These are phyloP conservation scores for Artemia franciscana DNA, from an alignment of 1,140 invertebrate genomes.

Conservation along the genomic window DNA sequence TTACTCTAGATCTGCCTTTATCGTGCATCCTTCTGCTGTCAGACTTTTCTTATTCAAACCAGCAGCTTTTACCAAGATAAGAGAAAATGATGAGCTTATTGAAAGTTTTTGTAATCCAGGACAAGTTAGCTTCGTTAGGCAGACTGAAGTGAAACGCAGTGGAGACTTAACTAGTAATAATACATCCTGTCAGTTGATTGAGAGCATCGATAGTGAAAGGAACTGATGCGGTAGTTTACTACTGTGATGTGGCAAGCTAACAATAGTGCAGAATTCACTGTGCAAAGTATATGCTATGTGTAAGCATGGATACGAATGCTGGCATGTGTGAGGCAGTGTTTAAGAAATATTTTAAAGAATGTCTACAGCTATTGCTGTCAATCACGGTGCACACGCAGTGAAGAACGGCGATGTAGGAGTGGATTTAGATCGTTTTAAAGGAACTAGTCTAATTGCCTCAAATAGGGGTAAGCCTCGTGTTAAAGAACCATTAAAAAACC, in stretches of 20 bases:
- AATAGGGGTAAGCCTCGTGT: conserved; percentile 13
- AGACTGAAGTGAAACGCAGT: neutral
- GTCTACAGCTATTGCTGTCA: neutral
- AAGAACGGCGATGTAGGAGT: conserved; percentile 12
- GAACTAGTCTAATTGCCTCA: conserved; percentile 33
- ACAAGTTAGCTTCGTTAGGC: neutral
- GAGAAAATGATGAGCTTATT: neutral
- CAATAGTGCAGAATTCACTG: no score
- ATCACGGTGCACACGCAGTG: neutral
- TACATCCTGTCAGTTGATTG: neutral
- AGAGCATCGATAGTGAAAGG: neutral
- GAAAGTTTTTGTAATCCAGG: no score
- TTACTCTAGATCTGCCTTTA: no score
- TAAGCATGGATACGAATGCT: neutral
- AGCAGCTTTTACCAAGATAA: no score
- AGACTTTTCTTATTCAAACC: no score
- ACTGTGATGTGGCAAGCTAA: no score
- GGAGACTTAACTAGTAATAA: neutral
- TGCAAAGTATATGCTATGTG: neutral
- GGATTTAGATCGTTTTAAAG: conserved; percentile 37
- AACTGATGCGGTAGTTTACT: no score
- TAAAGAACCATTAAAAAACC: neutral
- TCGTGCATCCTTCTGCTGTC: no score
- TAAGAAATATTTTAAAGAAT: neutral
- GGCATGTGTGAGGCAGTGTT: neutral